Percentiles rank a stretch among this genome's conserved stretches.
phyloP scores from a whole-genome alignment of 2,888 invertebrate species.

The Chymomyza fuscimana region DNA sequence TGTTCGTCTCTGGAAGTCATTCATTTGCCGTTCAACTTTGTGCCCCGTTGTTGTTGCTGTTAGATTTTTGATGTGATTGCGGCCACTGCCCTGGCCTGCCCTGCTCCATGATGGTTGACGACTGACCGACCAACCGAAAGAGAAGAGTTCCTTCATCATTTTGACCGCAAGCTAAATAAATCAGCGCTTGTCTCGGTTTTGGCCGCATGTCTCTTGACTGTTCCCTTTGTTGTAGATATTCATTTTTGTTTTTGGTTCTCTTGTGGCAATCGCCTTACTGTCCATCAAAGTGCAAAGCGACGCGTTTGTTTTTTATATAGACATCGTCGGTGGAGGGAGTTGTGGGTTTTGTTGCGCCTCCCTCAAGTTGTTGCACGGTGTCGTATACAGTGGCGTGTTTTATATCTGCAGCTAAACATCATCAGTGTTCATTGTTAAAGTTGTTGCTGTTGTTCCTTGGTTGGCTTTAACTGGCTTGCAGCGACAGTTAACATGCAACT shows the following conservation, averaged over 20 bases:
- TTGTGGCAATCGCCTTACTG: constrained; percentile 18
- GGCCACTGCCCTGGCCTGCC: constrained; percentile 6
- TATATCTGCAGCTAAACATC: constrained; percentile 53
- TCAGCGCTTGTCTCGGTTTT: constrained; percentile 64
- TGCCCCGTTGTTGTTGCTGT: constrained; percentile 29
- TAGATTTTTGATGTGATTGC: constrained; percentile 57
- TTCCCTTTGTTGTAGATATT: background rate
- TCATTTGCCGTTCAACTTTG: constrained; percentile 8
- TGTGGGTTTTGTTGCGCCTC: constrained; percentile 17
- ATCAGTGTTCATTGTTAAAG: constrained; percentile 48
- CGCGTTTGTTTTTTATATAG: constrained; percentile 29
- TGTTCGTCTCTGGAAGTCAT: background rate
- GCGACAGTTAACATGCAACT: constrained; percentile 73
- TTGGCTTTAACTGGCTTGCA: constrained; percentile 69
- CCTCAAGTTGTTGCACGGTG: constrained; percentile 19
- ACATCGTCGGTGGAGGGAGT: constrained; percentile 3
- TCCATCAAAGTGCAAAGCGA: constrained; percentile 12
- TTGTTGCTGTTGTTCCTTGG: constrained; percentile 44
- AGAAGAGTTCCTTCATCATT: constrained; percentile 66
- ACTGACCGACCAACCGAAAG: background rate
- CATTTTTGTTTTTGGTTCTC: background rate
- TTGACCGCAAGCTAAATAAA: constrained; percentile 69
- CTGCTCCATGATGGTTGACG: background rate
- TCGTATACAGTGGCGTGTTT: constrained; percentile 57
- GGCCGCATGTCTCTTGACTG: background rate